phyloP scores from a whole-genome alignment of 2,888 invertebrate genomes.

The Sussaba pulchella region DNA sequence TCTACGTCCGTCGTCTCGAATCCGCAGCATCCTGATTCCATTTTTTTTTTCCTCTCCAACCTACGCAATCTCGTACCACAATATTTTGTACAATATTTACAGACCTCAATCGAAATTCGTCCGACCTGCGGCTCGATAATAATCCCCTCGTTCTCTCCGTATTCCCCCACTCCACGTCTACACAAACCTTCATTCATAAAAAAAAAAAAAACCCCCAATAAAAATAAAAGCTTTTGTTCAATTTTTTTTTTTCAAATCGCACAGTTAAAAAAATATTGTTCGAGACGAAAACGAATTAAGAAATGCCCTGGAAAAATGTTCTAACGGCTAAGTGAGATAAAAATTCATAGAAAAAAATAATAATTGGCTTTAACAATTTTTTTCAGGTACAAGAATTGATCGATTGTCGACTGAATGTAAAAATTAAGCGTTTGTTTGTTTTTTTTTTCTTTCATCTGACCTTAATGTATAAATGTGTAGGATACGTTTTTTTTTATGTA shows the following conservation, averaged over 20 bases:
- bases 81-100: constrained; percentile 65
- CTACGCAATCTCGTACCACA: not conserved
- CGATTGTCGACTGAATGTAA: not conserved
- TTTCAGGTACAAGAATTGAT: constrained; percentile 7
- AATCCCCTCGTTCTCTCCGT: not conserved
- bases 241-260: not conserved
- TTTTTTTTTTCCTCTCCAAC: not conserved
- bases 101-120: constrained; percentile 31
- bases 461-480: constrained; percentile 9
- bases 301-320: no score
- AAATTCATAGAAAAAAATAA: no score
- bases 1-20: constrained; percentile 40
- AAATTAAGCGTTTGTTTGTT: not conserved
- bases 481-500: constrained; percentile 50
- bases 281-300: not conserved
- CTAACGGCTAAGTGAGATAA: no score
- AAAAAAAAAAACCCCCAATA: not conserved
- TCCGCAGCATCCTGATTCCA: constrained; percentile 8
- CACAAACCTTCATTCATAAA: no score
- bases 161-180: no score
- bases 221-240: no score
- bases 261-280: not conserved
- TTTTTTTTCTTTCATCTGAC: no score
- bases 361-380: no score
- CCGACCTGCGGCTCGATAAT: constrained; percentile 4